phyloP scores from a whole-genome alignment of 1,140 invertebrate species.

The Tetragonula clypearis region DNA sequence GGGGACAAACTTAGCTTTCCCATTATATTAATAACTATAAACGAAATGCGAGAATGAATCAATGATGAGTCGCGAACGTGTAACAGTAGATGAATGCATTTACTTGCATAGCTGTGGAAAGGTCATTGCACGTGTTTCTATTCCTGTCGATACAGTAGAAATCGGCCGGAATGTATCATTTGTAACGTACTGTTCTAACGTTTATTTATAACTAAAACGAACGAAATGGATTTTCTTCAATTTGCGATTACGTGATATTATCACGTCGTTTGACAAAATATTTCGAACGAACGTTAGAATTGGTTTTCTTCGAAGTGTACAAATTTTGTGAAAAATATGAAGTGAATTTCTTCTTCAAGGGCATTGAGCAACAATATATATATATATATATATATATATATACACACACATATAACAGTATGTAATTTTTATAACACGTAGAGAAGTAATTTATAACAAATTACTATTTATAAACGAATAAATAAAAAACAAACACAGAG shows the following conservation, averaged over 20 bases:
- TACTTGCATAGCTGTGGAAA: slow-evolving; percentile 4
- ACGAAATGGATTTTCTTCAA: not conserved
- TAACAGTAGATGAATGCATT: not conserved
- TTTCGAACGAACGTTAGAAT: not conserved
- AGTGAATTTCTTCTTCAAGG: too few relatives aligned
- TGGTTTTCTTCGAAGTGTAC: not conserved
- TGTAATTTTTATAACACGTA: too few relatives aligned
- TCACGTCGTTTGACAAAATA: not conserved
- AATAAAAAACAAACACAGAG: slow-evolving; percentile 1
- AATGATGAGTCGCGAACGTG: not conserved
- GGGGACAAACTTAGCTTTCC: not conserved
- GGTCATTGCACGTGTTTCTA: slow-evolving; percentile 59
- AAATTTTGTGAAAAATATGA: not conserved
- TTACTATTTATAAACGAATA: not conserved
- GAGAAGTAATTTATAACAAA: not conserved
- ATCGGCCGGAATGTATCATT: slow-evolving; percentile 8
- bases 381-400: too few relatives aligned
- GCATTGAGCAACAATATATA: not conserved
- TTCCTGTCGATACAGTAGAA: slow-evolving; percentile 51
- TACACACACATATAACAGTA: too few relatives aligned
- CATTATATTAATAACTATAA: not conserved
- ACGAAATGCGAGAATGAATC: not conserved
- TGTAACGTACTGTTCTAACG: not conserved
- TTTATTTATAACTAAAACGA: too few relatives aligned
- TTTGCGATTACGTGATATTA: not conserved